Conservation (phyloP, 2,888 invertebrate species). For the Aleiodes leptofemur region DNA sequence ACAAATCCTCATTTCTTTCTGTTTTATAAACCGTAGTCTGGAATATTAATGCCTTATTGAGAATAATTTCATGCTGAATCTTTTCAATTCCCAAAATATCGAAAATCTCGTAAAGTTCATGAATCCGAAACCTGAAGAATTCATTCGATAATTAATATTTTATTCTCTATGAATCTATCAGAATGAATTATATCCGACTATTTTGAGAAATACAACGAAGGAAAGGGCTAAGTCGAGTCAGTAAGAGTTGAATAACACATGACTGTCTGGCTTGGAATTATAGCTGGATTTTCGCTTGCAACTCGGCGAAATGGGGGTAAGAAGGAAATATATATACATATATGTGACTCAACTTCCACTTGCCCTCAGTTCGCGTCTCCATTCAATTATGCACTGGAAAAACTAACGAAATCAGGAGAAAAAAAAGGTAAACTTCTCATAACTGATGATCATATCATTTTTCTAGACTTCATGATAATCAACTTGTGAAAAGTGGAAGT, state of each 20-base stretch:
- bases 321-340: slow-evolving; percentile 52
- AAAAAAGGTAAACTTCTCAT: slow-evolving; percentile 23
- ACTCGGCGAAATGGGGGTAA: slow-evolving; percentile 43
- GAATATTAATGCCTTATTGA: no score
- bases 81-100: no score
- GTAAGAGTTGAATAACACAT: slow-evolving; percentile 70
- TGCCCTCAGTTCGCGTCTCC: slow-evolving; percentile 62
- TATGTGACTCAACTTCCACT: slow-evolving; percentile 54
- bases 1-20: no score
- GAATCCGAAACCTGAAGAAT: no score
- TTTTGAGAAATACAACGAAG: slow-evolving; percentile 25
- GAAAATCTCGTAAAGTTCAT: no score
- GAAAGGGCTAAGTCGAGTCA: slow-evolving; percentile 12
- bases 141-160: background rate
- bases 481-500: background rate
- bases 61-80: no score
- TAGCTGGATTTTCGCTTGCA: slow-evolving; percentile 61
- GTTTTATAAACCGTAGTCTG: no score
- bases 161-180: slow-evolving; percentile 20
- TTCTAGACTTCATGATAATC: slow-evolving; percentile 10
- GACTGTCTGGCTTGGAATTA: slow-evolving; percentile 72
- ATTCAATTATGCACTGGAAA: slow-evolving; percentile 68
- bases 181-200: slow-evolving; percentile 27
- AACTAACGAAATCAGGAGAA: slow-evolving; percentile 14
- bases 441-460: slow-evolving; percentile 24